phyloP scores from a whole-genome alignment of 1,140 invertebrate genomes.

The Bursaphelenchus mucronatus region DNA sequence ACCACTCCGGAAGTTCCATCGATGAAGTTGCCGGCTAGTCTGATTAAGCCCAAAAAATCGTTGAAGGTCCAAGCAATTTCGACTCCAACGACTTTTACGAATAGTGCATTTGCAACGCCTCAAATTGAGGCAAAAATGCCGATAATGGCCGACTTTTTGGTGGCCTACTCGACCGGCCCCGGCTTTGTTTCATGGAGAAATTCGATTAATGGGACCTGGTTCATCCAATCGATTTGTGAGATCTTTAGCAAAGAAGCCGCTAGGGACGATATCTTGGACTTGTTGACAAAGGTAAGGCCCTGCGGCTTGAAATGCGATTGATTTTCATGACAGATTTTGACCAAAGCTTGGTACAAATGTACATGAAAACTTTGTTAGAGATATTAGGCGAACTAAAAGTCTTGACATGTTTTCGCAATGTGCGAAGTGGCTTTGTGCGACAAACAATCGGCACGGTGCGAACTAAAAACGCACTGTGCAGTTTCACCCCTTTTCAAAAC shows the following conservation, averaged over 20 bases:
- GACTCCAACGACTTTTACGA: not conserved
- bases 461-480: too few species aligned
- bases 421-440: too few species aligned
- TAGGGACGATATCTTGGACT: conserved; percentile 67
- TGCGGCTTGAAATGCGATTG: too few species aligned
- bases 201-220: conserved; percentile 69
- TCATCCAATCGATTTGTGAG: conserved; percentile 72
- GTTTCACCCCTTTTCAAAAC: too few species aligned
- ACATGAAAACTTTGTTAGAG: not conserved
- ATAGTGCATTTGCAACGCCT: not conserved
- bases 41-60: not conserved
- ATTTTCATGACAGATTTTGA: not conserved
- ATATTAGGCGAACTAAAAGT: not conserved
- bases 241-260: conserved; percentile 71
- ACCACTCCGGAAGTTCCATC: not conserved
- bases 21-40: not conserved
- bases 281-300: conserved; percentile 64
- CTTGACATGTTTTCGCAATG: too few species aligned
- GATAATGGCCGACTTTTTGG: conserved; percentile 66
- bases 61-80: not conserved
- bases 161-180: conserved; percentile 69
- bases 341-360: not conserved
- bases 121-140: conserved; percentile 13
- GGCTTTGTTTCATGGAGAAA: conserved; percentile 70
- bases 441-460: too few species aligned